Conservation (phyloP, 2,888 invertebrate species). For the Baronia brevicornis region DNA sequence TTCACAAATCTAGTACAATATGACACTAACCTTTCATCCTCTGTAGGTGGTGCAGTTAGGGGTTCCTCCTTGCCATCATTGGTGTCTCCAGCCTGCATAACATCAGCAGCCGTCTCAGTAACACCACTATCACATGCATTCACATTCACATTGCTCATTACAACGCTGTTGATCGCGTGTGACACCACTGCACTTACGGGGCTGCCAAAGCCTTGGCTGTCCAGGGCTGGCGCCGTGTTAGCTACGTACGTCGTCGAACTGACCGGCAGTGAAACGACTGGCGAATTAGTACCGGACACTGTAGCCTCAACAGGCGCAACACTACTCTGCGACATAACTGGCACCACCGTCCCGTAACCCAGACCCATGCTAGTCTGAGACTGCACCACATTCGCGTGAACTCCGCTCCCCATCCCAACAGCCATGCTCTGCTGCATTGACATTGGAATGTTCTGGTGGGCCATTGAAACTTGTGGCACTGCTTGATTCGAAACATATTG, state of each 20-base stretch:
- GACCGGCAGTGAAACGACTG: conserved; percentile 68
- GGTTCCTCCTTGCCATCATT: conserved; percentile 65
- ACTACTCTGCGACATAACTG: conserved; percentile 71
- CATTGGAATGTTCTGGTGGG: conserved; percentile 72
- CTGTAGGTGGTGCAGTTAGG: conserved; percentile 46
- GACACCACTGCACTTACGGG: conserved; percentile 70
- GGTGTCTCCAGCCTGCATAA: conserved; percentile 50
- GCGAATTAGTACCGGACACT: conserved; percentile 70
- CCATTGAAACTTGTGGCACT: conserved; percentile 57
- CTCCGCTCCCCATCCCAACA: conserved; percentile 60
- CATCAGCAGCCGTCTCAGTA: conserved; percentile 47
- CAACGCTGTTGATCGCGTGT: conserved; percentile 61
- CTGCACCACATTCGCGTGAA: conserved; percentile 66
- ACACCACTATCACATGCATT: conserved; percentile 67
- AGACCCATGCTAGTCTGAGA: conserved; percentile 69
- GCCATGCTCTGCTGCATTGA: conserved; percentile 69
- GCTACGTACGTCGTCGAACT: conserved; percentile 55
- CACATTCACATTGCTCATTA: conserved; percentile 67
- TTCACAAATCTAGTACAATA: no score
- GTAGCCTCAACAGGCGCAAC: conserved; percentile 61
- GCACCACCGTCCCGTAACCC: conserved; percentile 60
- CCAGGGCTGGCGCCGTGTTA: conserved; percentile 52
- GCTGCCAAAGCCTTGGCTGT: conserved; percentile 69
- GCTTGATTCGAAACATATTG: conserved; percentile 61
- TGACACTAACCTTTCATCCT: conserved; percentile 68